These are phyloP conservation scores for Nyctibius grandis DNA, from an alignment of 2,797 vertebrate species.

Conservation along the genomic window DNA sequence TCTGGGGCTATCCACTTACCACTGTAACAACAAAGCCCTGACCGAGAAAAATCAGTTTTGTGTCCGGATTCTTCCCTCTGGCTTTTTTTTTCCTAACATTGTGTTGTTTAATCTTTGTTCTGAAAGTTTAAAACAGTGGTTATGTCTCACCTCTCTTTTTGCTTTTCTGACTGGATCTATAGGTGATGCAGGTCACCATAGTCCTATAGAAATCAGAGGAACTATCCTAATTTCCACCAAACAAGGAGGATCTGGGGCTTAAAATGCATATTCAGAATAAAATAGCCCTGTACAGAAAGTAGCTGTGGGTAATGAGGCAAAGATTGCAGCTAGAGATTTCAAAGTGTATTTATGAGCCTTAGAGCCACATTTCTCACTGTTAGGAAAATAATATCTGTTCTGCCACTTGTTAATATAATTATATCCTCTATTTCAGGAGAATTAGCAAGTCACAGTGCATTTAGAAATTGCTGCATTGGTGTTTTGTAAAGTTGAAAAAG, in stretches of 20 bases:
- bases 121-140: not conserved
- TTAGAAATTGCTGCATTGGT: not conserved
- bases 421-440: constrained; percentile 21
- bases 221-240: not conserved
- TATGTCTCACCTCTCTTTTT: not conserved
- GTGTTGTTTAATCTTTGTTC: not conserved
- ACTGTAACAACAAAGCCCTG: not conserved
- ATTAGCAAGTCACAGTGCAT: not conserved
- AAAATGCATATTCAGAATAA: not conserved
- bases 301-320: not conserved
- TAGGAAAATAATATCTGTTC: constrained; percentile 4
- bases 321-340: not conserved
- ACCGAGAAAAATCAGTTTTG: not conserved
- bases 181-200: not conserved
- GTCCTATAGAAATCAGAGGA: not conserved
- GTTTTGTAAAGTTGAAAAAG: not conserved
- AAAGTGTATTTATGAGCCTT: constrained; percentile 15
- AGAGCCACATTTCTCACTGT: not conserved
- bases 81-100: not conserved
- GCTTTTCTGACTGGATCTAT: not conserved
- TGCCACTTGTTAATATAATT: constrained; percentile 33
- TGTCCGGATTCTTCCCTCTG: not conserved
- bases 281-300: not conserved
- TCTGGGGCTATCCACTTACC: not conserved
- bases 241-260: not conserved